Conservation (phyloP, 2,888 invertebrate species). For the Tanypteryx hageni region DNA sequence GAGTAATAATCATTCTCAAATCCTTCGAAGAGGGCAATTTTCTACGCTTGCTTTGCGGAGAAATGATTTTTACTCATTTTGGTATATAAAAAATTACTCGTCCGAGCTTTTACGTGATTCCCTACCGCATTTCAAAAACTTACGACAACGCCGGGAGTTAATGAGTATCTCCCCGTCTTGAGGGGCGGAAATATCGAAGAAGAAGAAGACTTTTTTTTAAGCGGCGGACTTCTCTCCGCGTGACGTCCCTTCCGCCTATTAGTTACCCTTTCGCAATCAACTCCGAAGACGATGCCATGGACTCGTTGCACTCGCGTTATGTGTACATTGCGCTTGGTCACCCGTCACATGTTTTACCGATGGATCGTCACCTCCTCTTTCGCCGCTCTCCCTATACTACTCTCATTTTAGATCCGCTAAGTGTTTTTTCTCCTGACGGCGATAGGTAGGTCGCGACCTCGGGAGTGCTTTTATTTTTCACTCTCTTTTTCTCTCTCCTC, state of each 20-base stretch:
- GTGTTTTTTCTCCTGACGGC: not conserved
- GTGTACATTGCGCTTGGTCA: not conserved
- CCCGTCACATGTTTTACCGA: not conserved
- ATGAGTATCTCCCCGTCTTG: not conserved
- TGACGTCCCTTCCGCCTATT: slow-evolving; percentile 55
- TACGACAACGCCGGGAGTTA: not conserved
- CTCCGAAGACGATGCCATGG: slow-evolving; percentile 21
- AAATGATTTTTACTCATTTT: not conserved
- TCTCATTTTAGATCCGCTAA: not conserved
- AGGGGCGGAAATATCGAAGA: slow-evolving; percentile 34
- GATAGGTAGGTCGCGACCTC: slow-evolving; percentile 32
- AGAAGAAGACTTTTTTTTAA: slow-evolving; percentile 19
- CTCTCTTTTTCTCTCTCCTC: not conserved
- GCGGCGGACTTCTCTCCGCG: not conserved
- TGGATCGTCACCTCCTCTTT: not conserved
- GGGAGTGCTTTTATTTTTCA: not conserved
- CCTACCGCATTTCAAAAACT: not conserved
- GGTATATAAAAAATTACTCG: not conserved
- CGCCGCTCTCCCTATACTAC: not conserved
- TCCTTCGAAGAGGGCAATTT: not conserved
- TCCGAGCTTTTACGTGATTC: not conserved
- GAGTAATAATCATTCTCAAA: not conserved
- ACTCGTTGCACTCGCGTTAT: not conserved
- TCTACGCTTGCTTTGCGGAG: not conserved
- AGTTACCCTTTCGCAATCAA: slow-evolving; percentile 38